phyloP scores from a whole-genome alignment of 2,888 invertebrate genomes.

The Neelides folsomi region DNA sequence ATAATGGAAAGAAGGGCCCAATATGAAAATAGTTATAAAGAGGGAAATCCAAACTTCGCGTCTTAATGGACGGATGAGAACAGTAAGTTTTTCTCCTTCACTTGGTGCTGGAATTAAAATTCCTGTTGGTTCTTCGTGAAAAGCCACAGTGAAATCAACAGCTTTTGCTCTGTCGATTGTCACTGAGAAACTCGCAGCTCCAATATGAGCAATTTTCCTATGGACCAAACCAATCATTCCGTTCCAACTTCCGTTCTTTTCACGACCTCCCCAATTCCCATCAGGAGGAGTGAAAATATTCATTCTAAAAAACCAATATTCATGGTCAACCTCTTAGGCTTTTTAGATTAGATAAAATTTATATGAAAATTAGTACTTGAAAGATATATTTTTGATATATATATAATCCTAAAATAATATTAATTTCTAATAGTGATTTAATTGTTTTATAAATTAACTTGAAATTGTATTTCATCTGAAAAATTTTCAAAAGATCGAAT shows the following conservation, averaged over 20 bases:
- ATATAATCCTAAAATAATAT: background rate
- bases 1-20: conserved; percentile 25
- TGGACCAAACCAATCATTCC: conserved; percentile 30
- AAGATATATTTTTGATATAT: background rate
- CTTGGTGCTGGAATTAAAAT: conserved; percentile 31
- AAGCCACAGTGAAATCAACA: conserved; percentile 23
- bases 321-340: too few relatives aligned
- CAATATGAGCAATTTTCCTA: conserved; percentile 24
- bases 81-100: conserved; percentile 24
- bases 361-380: background rate
- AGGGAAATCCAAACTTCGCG: conserved; percentile 27
- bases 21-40: conserved; percentile 17
- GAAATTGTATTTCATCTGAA: conserved; percentile 24
- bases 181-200: conserved; percentile 27
- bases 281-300: conserved; percentile 16
- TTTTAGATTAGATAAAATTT: background rate
- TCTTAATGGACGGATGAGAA: conserved; percentile 27
- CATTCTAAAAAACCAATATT: conserved; percentile 13
- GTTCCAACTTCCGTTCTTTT: conserved; percentile 28
- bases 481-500: conserved; percentile 24
- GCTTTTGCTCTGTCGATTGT: conserved; percentile 22
- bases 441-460: conserved; percentile 12
- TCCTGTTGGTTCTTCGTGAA: conserved; percentile 24
- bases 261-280: conserved; percentile 26
- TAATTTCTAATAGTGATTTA: background rate